Evolutionary conservation across 2,888 invertebrate species (phyloP).

Genomic region (Andricus quercusramuli): DNA sequence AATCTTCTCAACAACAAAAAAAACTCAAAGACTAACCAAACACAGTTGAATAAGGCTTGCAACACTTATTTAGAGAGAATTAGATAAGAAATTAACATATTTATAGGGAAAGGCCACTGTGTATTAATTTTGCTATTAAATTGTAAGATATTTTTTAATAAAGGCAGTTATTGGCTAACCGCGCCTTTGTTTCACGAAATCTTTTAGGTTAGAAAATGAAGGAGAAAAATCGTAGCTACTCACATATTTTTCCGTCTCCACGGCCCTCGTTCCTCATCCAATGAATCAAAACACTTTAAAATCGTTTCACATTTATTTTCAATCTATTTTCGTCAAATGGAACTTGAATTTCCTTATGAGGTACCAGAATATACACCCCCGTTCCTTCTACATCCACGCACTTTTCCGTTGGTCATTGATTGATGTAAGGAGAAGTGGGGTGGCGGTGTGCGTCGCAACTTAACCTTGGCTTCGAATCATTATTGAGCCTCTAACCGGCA

Average conservation of each 20-base stretch:
- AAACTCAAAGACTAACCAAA: not conserved
- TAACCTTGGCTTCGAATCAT: no score
- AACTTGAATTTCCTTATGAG: not conserved
- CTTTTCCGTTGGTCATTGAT: no score
- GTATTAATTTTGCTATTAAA: constrained; percentile 62
- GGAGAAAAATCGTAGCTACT: not conserved
- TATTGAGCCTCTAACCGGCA: not conserved
- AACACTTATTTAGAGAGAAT: not conserved
- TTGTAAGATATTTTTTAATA: constrained; percentile 74
- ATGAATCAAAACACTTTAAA: not conserved
- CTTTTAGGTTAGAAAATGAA: constrained; percentile 10
- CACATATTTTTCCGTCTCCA: constrained; percentile 10
- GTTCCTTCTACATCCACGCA: not conserved
- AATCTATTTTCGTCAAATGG: not conserved
- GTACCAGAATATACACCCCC: not conserved
- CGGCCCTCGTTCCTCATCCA: not conserved
- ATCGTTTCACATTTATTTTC: not conserved
- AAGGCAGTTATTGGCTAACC: constrained; percentile 62
- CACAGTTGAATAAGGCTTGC: not conserved
- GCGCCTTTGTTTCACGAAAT: not conserved
- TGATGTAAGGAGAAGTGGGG: no score
- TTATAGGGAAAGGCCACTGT: constrained; percentile 11
- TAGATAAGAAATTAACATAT: constrained; percentile 9
- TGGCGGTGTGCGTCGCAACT: no score
- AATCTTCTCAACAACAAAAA: not conserved